Base-by-base conservation (phyloP, 2,888 invertebrate genomes). In the Chamaedrilus cognettii region DNA sequence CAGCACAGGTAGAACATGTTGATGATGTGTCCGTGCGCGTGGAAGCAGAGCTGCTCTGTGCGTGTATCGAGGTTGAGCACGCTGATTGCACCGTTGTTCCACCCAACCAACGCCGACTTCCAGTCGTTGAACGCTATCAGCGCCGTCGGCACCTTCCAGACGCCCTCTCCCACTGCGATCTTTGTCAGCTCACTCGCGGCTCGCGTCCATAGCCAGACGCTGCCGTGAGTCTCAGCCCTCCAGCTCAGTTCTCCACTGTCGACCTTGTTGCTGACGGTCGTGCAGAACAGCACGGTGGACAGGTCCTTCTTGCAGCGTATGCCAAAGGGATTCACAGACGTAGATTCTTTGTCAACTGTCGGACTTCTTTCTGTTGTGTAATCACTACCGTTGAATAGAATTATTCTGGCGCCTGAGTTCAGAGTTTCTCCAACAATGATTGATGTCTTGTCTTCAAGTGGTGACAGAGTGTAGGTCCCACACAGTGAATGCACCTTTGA, bases 31-130 rank as follows among this genome's bases (percentile, higher is more conserved):
- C 67, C 61, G 56, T 71, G 71, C n/a, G 56, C 67, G n/a, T 62
- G 35, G 4, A 66, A 23, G 2, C 2, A 23, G 19, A 33, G 34
- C 33, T 68, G 7, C 19, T 64, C 51, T 19, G 60, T 15, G 23
- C 28, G 5, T 2, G 51, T 34, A 3, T 19, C 26, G 49, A 70
- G 26, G 23, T 65, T 50, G 3, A 67, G 55, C 0, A 71, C 19
- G n/a, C 35, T 59, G 23, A 71, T 57, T 23, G 63, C 50, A 5
- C 71, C 71, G n/a, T 56, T 63, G 23, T 63, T 52, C 67, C 67
- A 71, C 1, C 69, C 71, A 28, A 71, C 35, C 15, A 70, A n/a
- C 23, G 32, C 65, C 42, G 52, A 35, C 11, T 42, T 28, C 69
- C 71, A 71, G 59, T 65, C 58, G 3, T 30, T 28, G 5, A 42